These are phyloP conservation scores for Griposia aprilina DNA, from an alignment of 2,888 invertebrate species.

Conservation along the genomic window DNA sequence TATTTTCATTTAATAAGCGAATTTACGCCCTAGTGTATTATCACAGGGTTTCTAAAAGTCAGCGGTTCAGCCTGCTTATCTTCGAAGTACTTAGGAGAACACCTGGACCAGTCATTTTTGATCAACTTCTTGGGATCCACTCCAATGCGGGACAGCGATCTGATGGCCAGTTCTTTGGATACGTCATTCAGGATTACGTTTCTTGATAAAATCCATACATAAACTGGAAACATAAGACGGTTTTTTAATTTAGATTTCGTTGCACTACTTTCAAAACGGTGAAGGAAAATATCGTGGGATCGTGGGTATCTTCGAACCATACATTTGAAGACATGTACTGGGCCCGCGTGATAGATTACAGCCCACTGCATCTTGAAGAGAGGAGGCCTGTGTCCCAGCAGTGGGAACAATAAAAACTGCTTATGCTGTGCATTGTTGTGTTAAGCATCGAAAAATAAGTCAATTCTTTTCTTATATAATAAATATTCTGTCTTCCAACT, in stretches of 20 bases:
- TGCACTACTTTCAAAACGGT: background rate
- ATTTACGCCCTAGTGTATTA: slow-evolving; percentile 58
- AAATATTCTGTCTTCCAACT: background rate
- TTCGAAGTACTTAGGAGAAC: slow-evolving; percentile 82
- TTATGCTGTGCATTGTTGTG: background rate
- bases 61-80: slow-evolving; percentile 75
- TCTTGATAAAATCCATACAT: slow-evolving; percentile 85
- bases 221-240: slow-evolving; percentile 72
- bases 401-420: no score
- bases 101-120: slow-evolving; percentile 77
- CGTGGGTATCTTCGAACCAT: no score
- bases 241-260: background rate
- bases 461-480: no score
- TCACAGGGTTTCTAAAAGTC: slow-evolving; percentile 82
- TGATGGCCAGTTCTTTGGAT: slow-evolving; percentile 79
- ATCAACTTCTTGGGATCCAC: slow-evolving; percentile 71
- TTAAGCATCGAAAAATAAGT: background rate
- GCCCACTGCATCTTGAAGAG: no score
- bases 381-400: no score
- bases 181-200: slow-evolving; percentile 79
- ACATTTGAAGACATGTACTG: no score
- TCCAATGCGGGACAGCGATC: slow-evolving; percentile 75
- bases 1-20: background rate
- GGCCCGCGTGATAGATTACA: no score
- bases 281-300: no score